phyloP scores from a whole-genome alignment of 2,888 invertebrate genomes.

The Agonopterix alstromeriana region DNA sequence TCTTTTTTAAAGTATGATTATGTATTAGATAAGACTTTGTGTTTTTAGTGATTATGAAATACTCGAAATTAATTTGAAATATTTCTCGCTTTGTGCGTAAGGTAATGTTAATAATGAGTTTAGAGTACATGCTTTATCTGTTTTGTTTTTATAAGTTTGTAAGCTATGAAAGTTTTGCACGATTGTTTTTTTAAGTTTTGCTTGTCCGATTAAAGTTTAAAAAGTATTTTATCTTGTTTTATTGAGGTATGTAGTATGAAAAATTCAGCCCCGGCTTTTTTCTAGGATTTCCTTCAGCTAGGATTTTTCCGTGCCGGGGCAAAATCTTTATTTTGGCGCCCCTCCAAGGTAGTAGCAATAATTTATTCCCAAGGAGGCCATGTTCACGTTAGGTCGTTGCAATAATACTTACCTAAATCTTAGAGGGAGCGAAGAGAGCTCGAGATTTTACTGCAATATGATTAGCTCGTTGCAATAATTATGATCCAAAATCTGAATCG shows the following conservation, averaged over 20 bases:
- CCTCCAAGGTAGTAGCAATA: no score
- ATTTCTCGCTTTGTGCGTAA: not conserved
- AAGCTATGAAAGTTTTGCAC: slow-evolving; percentile 41
- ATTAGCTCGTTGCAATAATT: no score
- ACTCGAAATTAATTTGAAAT: not conserved
- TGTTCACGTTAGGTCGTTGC: no score
- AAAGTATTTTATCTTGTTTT: slow-evolving; percentile 16
- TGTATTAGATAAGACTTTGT: slow-evolving; percentile 35
- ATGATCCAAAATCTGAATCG: no score
- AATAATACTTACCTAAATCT: no score
- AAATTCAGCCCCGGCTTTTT: no score
- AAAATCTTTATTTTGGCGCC: no score
- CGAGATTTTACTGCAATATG: no score
- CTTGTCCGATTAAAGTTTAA: slow-evolving; percentile 52
- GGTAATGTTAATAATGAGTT: slow-evolving; percentile 19
- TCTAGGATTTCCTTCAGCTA: no score
- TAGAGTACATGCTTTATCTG: slow-evolving; percentile 25
- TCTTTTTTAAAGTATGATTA: slow-evolving; percentile 64
- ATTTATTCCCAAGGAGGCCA: no score
- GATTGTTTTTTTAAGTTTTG: slow-evolving; percentile 56
- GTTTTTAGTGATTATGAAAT: slow-evolving; percentile 48
- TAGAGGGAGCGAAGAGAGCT: no score
- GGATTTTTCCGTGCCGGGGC: no score
- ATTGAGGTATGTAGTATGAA: not conserved
- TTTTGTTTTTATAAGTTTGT: slow-evolving; percentile 30